phyloP scores from a whole-genome alignment of 2,888 invertebrate genomes.

The Mythimna pallens region DNA sequence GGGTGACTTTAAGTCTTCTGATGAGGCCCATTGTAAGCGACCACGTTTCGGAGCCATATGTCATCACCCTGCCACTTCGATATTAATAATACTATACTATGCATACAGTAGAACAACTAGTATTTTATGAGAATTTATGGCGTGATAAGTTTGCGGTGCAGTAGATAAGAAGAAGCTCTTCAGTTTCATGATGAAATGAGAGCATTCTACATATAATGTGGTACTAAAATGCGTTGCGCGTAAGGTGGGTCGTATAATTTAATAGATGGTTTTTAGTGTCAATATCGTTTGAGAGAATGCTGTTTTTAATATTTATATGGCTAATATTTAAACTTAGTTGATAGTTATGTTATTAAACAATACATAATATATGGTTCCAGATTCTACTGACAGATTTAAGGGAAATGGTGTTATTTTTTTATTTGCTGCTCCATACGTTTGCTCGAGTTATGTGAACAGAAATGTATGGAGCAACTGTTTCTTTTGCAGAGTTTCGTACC shows the following conservation, averaged over 20 bases:
- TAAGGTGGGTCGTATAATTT: neutral
- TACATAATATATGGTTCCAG: neutral
- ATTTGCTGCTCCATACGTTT: neutral
- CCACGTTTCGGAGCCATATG: too few species aligned
- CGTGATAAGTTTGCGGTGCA: constrained; percentile 17
- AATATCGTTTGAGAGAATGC: neutral
- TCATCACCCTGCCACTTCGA: neutral
- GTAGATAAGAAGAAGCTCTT: constrained; percentile 8
- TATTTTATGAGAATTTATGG: constrained; percentile 14
- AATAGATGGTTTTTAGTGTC: neutral
- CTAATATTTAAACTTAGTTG: neutral
- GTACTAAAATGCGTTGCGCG: neutral
- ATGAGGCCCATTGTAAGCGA: too few species aligned
- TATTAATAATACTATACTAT: neutral
- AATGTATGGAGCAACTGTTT: too few species aligned
- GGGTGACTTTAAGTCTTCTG: too few species aligned
- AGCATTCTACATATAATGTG: neutral
- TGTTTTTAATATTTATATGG: neutral
- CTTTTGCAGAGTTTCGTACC: too few species aligned
- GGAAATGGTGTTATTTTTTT: too few species aligned
- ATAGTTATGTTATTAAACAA: neutral
- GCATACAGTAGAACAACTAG: neutral
- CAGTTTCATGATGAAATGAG: constrained; percentile 5
- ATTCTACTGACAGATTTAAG: neutral
- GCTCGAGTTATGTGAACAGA: too few species aligned